Evolutionary conservation across 2,113 vertebrate genomes (phyloP), one percentile per base, ranked within the genome.

Genomic region (Muntiacus muntjak): DNA sequence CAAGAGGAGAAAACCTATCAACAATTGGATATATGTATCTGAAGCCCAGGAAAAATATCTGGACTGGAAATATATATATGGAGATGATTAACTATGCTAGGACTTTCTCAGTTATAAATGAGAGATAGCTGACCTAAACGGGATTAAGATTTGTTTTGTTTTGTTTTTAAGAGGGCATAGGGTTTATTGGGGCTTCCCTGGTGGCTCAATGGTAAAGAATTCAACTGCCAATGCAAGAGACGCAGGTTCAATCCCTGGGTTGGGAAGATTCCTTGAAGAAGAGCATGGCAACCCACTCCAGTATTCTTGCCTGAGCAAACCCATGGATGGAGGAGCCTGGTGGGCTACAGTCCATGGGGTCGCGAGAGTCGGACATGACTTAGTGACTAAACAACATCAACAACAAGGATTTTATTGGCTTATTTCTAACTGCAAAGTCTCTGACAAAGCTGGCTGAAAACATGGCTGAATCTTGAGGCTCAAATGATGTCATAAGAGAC

Each of bases 401-500:
- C n/a, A 71, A 40, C n/a, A 71, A 40, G n/a, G n/a, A 71, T 71
- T 71, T 71, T 71, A 23, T 90, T 57, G 81, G 12, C 12, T 94
- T 91, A 90, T 92, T 92, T 96, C 47, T n/a, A 83, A 87, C 78
- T 84, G 3, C 64, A 64, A 95, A 95, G 64, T 87, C 23, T 47
- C 30, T 76, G n/a, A 47, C 64, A 43, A 81, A 94, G 40, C 25
- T 93, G 54, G 21, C 40, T 87, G 94, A 82, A 57, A 97, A 88
- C n/a, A 45, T 82, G 50, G 21, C 64, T 95, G 58, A 88, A 64
- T 30, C n/a, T 95, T 93, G 30, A 54, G 36, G 25, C 40, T 90
- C 74, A 95, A 58, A 79, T 97, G 64, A 97, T 94, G 58, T 93
- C 89, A 85, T 91, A 36, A 86, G 67, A 16, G 67, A 40, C 67